These are phyloP conservation scores for Sesia bembeciformis DNA, from an alignment of 2,888 invertebrate species.

Conservation along the genomic window DNA sequence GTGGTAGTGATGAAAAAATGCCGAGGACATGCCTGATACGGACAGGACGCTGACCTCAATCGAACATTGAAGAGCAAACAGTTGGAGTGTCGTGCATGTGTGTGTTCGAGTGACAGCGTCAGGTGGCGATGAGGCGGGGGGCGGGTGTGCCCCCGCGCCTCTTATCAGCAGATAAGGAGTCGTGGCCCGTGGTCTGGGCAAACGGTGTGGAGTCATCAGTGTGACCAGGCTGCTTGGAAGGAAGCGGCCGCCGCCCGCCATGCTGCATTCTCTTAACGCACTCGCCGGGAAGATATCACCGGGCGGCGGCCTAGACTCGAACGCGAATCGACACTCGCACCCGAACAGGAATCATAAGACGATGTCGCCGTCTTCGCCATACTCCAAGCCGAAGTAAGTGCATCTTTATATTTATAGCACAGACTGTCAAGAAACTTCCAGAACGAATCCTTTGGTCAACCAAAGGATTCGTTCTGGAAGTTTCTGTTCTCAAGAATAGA, in stretches of 20 bases:
- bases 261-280: constrained; percentile 91
- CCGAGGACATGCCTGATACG: constrained; percentile 40
- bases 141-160: constrained; percentile 67
- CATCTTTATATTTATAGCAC: too few relatives aligned
- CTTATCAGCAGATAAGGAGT: constrained; percentile 70
- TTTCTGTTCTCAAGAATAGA: too few relatives aligned
- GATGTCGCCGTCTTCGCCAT: constrained; percentile 57
- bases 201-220: constrained; percentile 44
- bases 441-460: too few relatives aligned
- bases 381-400: constrained; percentile 71
- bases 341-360: constrained; percentile 69
- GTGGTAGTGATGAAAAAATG: constrained; percentile 16
- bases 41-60: constrained; percentile 65
- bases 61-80: constrained; percentile 24
- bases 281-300: constrained; percentile 93
- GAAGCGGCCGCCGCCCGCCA: constrained; percentile 80
- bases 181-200: constrained; percentile 52
- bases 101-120: constrained; percentile 49
- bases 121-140: constrained; percentile 71
- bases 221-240: constrained; percentile 63
- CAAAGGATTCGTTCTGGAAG: too few relatives aligned
- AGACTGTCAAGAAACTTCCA: too few relatives aligned
- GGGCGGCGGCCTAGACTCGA: constrained; percentile 80
- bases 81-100: constrained; percentile 24
- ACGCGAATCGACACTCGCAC: constrained; percentile 78